These are phyloP conservation scores for Eciton burchellii DNA, from an alignment of 1,140 invertebrate genomes.

Conservation along the genomic window DNA sequence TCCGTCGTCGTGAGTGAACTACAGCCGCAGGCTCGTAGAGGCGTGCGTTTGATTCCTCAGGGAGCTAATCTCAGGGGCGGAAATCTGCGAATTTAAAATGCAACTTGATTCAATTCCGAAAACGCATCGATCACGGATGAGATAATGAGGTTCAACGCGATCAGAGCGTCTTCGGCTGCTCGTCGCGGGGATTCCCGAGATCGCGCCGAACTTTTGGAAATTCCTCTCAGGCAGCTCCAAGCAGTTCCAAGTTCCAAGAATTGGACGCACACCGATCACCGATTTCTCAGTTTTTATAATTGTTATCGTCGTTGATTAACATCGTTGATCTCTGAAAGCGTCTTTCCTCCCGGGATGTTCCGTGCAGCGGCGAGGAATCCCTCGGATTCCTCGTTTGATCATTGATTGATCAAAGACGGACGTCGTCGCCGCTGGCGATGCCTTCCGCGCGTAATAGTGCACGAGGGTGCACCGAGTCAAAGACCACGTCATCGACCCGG, in stretches of 20 bases:
- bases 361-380: conserved; percentile 23
- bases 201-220: no score
- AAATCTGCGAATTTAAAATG: background rate
- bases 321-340: conserved; percentile 12
- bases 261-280: background rate
- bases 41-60: background rate
- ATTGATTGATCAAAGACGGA: background rate
- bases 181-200: no score
- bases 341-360: conserved; percentile 9
- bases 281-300: background rate
- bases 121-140: no score
- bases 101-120: no score
- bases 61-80: background rate
- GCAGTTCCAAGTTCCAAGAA: background rate
- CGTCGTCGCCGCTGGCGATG: conserved; percentile 7
- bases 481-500: conserved; percentile 66
- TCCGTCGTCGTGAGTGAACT: conserved; percentile 10
- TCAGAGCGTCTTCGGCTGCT: no score
- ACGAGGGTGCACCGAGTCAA: conserved; percentile 32
- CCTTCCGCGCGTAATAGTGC: background rate
- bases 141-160: no score
- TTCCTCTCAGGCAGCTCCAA: no score
- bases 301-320: background rate
- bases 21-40: background rate
- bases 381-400: no score